Evolutionary conservation across 92 coral and sea anemone genomes (phyloP).

Genomic region (Plumapathes pennacea): DNA sequence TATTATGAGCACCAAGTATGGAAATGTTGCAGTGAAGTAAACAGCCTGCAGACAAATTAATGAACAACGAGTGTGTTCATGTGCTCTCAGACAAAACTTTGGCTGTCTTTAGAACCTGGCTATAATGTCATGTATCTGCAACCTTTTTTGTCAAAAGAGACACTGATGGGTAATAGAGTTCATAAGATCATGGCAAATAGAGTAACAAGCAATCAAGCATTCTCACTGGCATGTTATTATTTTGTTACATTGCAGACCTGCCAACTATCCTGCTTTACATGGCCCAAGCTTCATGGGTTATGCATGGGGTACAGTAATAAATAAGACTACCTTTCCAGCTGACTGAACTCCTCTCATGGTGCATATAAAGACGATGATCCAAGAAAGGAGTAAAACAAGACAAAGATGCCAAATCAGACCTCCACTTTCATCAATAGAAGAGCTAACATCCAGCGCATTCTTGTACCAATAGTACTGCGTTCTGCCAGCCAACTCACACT

Average conservation of each 20-base stretch:
- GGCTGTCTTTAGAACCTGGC: no score
- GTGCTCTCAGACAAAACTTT: no score
- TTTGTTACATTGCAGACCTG: no score
- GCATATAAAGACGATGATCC: conserved; percentile 68
- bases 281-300: no score
- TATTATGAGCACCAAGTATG: conserved; percentile 81
- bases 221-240: no score
- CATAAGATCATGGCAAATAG: no score
- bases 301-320: no score
- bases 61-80: no score
- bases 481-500: conserved; percentile 54
- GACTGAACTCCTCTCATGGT: conserved; percentile 78
- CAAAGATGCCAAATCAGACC: conserved; percentile 58
- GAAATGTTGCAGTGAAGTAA: conserved; percentile 92
- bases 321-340: conserved; percentile 57
- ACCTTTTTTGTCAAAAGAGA: no score
- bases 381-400: conserved; percentile 52
- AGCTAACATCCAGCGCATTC: conserved; percentile 41
- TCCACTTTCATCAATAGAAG: conserved; percentile 56
- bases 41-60: conserved; percentile 92
- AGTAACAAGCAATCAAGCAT: neutral
- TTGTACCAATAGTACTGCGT: conserved; percentile 77
- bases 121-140: no score
- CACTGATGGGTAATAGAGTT: no score
- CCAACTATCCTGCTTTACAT: no score